phyloP scores from a whole-genome alignment of 2,113 vertebrate species.

The Paradisaea rubra region DNA sequence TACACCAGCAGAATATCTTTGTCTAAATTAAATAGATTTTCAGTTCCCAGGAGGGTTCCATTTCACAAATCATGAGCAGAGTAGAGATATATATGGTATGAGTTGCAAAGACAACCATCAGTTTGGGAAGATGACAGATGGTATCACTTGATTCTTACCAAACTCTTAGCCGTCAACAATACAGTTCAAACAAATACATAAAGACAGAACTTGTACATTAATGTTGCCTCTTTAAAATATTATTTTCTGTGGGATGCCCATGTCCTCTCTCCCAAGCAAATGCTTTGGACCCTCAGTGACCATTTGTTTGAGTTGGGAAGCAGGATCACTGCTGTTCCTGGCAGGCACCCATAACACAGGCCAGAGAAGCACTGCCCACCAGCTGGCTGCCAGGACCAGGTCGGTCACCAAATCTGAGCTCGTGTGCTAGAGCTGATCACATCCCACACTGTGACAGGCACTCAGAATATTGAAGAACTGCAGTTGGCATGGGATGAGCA shows the following conservation, averaged over 20 bases:
- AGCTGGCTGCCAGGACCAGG: background rate
- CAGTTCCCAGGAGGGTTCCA: background rate
- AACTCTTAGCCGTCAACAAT: background rate
- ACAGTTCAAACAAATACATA: background rate
- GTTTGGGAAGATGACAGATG: background rate
- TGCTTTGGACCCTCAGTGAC: background rate
- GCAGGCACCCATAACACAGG: background rate
- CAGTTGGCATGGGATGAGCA: background rate
- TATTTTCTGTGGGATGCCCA: background rate
- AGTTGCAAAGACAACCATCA: background rate
- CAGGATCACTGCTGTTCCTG: background rate
- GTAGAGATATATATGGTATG: background rate
- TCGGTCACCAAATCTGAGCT: background rate
- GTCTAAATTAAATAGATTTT: background rate
- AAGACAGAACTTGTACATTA: background rate
- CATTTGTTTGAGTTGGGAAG: background rate
- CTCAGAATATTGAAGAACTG: background rate
- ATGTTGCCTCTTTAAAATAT: background rate
- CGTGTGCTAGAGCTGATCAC: background rate
- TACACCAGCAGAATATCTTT: background rate
- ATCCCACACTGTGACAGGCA: fast-evolving
- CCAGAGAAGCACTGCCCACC: background rate
- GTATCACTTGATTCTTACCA: background rate
- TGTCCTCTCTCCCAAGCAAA: background rate
- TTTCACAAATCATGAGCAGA: background rate